Percentiles rank a stretch among this genome's conserved stretches.
Evolutionary conservation across 2,888 invertebrate genomes (phyloP).

Genomic region (Xestia ashworthii): DNA sequence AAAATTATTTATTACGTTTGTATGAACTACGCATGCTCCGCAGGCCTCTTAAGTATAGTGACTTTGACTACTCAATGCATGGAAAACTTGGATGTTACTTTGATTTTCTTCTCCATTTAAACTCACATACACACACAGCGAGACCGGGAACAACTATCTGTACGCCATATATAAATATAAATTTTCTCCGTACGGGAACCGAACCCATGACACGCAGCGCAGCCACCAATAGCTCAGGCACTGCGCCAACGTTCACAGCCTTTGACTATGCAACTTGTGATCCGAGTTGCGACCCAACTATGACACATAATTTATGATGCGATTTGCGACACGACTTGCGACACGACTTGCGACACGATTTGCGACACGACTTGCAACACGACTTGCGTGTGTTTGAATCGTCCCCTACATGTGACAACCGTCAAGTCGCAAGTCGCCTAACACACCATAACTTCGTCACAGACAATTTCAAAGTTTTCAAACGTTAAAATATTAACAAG

Average conservation of each 20-base stretch:
- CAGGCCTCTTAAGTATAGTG: no score
- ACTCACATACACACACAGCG: not conserved
- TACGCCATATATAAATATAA: not conserved
- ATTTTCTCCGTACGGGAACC: not conserved
- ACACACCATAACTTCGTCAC: constrained; percentile 25
- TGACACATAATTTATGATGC: no score
- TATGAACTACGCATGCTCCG: no score
- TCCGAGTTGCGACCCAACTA: not conserved
- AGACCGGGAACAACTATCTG: not conserved
- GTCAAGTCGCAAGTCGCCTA: not conserved
- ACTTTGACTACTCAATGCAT: no score
- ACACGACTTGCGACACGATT: not conserved
- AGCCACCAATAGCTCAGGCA: no score
- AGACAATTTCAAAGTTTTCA: constrained; percentile 29
- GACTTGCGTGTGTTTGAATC: not conserved
- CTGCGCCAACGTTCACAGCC: no score
- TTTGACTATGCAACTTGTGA: no score
- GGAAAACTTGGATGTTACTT: not conserved
- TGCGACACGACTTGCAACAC: not conserved
- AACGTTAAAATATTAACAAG: constrained; percentile 23
- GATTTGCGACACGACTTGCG: not conserved
- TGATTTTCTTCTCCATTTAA: no score
- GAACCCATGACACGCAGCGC: not conserved
- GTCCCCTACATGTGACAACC: not conserved
- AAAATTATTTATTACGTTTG: no score